Evolutionary conservation across 2,113 vertebrate species (phyloP).

Genomic region (Rhea pennata): DNA sequence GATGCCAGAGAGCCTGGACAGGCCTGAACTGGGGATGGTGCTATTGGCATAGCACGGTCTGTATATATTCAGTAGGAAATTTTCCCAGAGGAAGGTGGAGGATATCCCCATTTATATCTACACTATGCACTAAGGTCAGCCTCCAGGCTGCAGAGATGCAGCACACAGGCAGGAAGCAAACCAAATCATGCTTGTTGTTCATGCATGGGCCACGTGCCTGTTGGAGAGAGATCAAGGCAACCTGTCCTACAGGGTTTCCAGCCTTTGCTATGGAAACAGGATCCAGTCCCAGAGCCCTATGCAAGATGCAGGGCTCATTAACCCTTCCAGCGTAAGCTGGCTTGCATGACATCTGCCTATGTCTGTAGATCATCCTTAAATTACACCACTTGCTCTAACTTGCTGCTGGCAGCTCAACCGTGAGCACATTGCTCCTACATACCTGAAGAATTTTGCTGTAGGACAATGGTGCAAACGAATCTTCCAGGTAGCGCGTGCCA

Average conservation of each 20-base stretch:
- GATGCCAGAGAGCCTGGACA: not conserved
- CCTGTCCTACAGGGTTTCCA: not conserved
- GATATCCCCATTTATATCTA: not conserved
- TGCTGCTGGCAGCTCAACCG: not conserved
- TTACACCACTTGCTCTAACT: not conserved
- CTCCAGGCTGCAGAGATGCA: not conserved
- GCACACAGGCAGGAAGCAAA: not conserved
- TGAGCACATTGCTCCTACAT: not conserved
- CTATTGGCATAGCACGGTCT: not conserved
- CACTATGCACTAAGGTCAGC: rapidly evolving
- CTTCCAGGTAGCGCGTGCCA: constrained; percentile 78
- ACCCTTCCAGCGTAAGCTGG: not conserved
- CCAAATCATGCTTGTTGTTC: not conserved
- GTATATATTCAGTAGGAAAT: not conserved
- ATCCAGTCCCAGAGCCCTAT: not conserved
- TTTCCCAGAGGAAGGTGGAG: rapidly evolving
- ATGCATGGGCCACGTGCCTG: rapidly evolving
- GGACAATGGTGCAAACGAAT: constrained; percentile 74
- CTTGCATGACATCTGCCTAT: not conserved
- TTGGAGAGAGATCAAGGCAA: not conserved
- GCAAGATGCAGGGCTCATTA: not conserved
- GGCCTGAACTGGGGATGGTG: not conserved
- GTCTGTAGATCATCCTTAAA: not conserved
- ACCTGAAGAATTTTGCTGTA: constrained; percentile 66
- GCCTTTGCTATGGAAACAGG: not conserved